Base-by-base conservation (phyloP, 1,140 invertebrate genomes). In the Mactra quadrangularis region DNA sequence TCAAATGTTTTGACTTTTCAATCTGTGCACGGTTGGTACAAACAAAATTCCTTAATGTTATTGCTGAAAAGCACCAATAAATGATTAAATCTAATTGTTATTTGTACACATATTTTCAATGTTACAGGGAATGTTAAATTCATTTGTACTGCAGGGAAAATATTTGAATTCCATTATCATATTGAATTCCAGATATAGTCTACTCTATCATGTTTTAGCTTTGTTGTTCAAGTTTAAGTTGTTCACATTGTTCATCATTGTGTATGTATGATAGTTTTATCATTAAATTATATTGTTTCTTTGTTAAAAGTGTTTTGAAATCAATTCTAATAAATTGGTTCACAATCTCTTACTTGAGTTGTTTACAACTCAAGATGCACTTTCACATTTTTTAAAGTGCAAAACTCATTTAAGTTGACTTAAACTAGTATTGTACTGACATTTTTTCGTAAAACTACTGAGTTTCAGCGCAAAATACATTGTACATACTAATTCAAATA, bases 391-490 rank as follows among this genome's bases (percentile, higher is more conserved):
- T 9, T 47, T 19, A 11, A n/a, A n/a, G n/a, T n/a, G n/a, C n/a
- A n/a, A n/a, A n/a, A n/a, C n/a, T n/a, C n/a, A n/a, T n/a, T n/a
- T n/a, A n/a, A n/a, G n/a, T n/a, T n/a, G n/a, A n/a, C n/a, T n/a
- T n/a, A n/a, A n/a, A n/a, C n/a, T n/a, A 47, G 27, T 60, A 31
- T 60, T 60, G 27, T 29, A 60, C 57, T n/a, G 17, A 9, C 4
- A 15, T 53, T 53, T n/a, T 53, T 53, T 53, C 9, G 33, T 31
- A 13, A 60, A 60, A 27, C 7, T 29, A 29, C 6, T 60, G 57
- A 60, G 7, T 60, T 60, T 60, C 22, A 60, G 27, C 29, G 57
- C 57, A 60, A 60, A 60, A 60, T 29, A 11, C 4, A 31, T 31
- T n/a, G n/a, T n/a, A n/a, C n/a, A n/a, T n/a, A n/a, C n/a, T n/a